Conservation (phyloP, 2,888 invertebrate species). For the Rhodophaea formosa region DNA sequence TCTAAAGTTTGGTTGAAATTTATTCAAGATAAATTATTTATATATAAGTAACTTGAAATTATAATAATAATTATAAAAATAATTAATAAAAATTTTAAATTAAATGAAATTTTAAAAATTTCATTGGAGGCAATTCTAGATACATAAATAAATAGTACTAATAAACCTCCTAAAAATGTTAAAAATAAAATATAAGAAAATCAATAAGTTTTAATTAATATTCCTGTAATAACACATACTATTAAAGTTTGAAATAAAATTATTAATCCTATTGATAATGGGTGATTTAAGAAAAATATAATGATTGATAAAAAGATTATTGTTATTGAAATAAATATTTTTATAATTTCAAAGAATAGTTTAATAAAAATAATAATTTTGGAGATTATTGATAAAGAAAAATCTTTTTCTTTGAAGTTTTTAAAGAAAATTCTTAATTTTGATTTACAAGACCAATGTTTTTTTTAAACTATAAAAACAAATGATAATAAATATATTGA, state of each 20-base stretch:
- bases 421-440: constrained; percentile 80
- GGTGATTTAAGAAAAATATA: constrained; percentile 64
- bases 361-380: constrained; percentile 86
- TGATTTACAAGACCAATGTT: constrained; percentile 86
- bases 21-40: constrained; percentile 50
- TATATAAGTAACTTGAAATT: constrained; percentile 39
- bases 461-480: constrained; percentile 84
- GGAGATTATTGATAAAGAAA: constrained; percentile 83
- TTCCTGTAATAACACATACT: constrained; percentile 67
- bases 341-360: constrained; percentile 80
- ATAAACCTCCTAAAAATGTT: constrained; percentile 83
- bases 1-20: constrained; percentile 58
- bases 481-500: constrained; percentile 72
- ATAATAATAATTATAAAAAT: constrained; percentile 36
- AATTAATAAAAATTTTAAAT: constrained; percentile 41
- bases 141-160: constrained; percentile 85
- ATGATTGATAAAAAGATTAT: constrained; percentile 53
- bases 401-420: constrained; percentile 82
- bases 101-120: constrained; percentile 66
- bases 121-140: constrained; percentile 83
- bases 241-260: constrained; percentile 77
- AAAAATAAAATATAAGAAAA: constrained; percentile 83
- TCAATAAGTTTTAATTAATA: constrained; percentile 77
- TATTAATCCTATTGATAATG: constrained; percentile 77
- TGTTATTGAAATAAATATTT: constrained; percentile 58